A percentile compares a stretch with the other conserved stretches of the same genome.
These are phyloP conservation scores for Drosophila putrida DNA, from an alignment of 2,888 invertebrate genomes.

Conservation along the genomic window DNA sequence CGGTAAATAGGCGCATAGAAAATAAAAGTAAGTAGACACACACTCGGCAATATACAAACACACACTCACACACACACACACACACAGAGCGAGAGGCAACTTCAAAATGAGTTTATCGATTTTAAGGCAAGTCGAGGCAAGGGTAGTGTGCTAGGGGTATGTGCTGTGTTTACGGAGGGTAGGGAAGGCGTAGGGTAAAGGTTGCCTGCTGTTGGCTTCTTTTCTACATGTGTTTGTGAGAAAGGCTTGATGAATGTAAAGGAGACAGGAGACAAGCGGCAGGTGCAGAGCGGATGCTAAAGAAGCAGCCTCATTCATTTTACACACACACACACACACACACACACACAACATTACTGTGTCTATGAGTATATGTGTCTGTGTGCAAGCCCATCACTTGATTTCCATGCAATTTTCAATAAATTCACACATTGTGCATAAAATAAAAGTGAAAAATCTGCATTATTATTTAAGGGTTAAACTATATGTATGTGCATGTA, in stretches of 20 bases:
- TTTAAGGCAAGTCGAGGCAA: constrained; percentile 69
- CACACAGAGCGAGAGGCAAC: constrained; percentile 48
- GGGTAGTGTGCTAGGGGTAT: constrained; percentile 39
- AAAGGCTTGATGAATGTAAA: constrained; percentile 39
- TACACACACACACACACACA: constrained; percentile 3
- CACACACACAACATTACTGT: not conserved
- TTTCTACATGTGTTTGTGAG: constrained; percentile 27
- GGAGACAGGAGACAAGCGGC: constrained; percentile 10
- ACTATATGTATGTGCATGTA: constrained; percentile 27
- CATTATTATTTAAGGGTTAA: constrained; percentile 74
- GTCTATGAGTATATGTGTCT: constrained; percentile 8
- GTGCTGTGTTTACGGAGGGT: constrained; percentile 1
- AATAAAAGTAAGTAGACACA: constrained; percentile 70
- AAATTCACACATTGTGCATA: constrained; percentile 55
- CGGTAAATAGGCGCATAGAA: constrained; percentile 65
- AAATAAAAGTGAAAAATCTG: constrained; percentile 59
- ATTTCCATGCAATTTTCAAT: constrained; percentile 60
- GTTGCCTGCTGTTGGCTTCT: constrained; percentile 14
- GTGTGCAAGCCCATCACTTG: constrained; percentile 26
- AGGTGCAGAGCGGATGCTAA: constrained; percentile 23
- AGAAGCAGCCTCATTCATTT: constrained; percentile 36
- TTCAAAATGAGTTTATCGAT: constrained; percentile 83
- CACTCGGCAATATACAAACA: not conserved
- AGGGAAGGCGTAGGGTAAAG: constrained; percentile 1
- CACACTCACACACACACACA: not conserved